Conservation (phyloP, 2,797 vertebrate species). For the Dromococcyx pavoninus region DNA sequence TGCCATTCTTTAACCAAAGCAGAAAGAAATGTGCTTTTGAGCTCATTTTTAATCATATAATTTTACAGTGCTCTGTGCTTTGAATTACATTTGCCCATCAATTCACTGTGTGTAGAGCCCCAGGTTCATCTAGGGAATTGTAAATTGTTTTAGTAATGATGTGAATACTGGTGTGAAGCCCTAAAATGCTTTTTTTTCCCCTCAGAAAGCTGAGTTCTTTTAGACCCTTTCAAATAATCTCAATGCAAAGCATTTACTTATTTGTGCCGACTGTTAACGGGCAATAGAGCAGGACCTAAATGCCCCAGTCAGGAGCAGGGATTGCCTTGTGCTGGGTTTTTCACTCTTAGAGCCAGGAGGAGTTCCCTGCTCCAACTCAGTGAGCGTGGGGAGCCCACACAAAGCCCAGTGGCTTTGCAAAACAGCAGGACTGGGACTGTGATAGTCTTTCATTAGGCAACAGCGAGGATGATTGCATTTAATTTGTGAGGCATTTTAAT, state of each 20-base stretch:
- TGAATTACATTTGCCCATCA: background rate
- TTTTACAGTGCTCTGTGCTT: background rate
- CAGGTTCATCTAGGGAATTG: background rate
- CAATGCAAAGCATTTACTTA: background rate
- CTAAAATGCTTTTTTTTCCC: background rate
- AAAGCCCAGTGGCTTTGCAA: background rate
- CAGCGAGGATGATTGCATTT: background rate
- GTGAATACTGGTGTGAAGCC: background rate
- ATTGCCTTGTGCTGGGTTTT: background rate
- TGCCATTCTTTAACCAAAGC: background rate
- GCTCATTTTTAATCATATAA: background rate
- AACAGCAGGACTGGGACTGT: background rate
- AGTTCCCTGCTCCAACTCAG: background rate
- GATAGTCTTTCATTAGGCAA: background rate
- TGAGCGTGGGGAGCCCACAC: background rate
- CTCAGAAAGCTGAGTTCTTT: background rate
- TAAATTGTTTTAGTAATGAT: background rate
- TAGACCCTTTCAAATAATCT: background rate
- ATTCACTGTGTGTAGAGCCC: background rate
- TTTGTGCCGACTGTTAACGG: background rate
- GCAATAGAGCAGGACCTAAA: background rate
- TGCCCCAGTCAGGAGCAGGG: rapidly evolving
- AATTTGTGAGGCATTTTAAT: background rate
- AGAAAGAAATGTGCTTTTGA: conserved; percentile 8
- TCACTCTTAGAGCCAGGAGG: background rate